Percentiles rank a stretch among this genome's conserved stretches.
Evolutionary conservation across 2,888 invertebrate genomes (phyloP).

Genomic region (Eupithecia subfuscata): DNA sequence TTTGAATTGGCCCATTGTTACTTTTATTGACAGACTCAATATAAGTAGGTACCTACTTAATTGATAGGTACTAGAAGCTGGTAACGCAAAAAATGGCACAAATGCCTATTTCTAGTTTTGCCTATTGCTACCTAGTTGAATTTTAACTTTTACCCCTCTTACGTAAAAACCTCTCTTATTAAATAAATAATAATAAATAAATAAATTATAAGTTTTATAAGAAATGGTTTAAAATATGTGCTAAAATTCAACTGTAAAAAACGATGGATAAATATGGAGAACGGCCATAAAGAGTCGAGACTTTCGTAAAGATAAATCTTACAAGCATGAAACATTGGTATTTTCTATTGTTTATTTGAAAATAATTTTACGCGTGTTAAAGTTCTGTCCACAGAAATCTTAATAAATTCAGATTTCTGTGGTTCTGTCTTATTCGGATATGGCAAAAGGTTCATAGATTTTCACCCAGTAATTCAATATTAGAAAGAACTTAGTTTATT

Average conservation of each 20-base stretch:
- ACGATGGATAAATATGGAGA: not conserved
- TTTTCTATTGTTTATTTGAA: slow-evolving; percentile 1
- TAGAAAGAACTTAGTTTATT: not conserved
- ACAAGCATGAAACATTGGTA: not conserved
- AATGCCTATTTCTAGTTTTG: not conserved
- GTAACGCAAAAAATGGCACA: too few relatives aligned
- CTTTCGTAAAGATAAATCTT: not conserved
- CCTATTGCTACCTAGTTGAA: not conserved
- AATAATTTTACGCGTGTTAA: not conserved
- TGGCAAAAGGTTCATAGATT: slow-evolving; percentile 37
- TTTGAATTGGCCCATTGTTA: too few relatives aligned
- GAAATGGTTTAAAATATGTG: too few relatives aligned
- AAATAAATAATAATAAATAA: too few relatives aligned
- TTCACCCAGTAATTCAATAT: slow-evolving; percentile 1
- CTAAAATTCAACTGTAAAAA: not conserved
- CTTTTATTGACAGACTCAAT: too few relatives aligned
- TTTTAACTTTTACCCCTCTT: not conserved
- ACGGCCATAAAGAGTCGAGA: not conserved
- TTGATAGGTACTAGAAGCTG: too few relatives aligned
- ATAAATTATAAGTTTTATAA: too few relatives aligned
- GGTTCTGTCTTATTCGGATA: slow-evolving; percentile 32
- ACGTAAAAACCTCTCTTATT: not conserved
- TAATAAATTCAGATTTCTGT: too few relatives aligned
- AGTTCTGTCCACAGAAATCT: too few relatives aligned
- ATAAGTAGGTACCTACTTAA: too few relatives aligned